A percentile compares a stretch with the other conserved stretches of the same genome.
phyloP scores from a whole-genome alignment of 2,888 invertebrate species.

The Ennomos erosarius region DNA sequence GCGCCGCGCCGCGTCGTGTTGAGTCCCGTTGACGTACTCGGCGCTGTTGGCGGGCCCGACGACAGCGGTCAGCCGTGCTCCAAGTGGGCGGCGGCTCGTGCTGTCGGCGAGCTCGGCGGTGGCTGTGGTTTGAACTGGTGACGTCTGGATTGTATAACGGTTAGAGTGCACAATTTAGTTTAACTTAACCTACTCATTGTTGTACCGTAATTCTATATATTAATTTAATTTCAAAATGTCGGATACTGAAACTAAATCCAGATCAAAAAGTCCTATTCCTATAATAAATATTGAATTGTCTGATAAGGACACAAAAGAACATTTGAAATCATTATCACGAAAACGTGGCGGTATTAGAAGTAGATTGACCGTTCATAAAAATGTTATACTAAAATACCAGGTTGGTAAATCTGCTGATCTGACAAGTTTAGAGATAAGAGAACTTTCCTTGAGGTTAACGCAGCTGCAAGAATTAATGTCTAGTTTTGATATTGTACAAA shows the following conservation, averaged over 20 bases:
- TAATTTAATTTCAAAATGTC: not conserved
- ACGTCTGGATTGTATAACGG: not conserved
- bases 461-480: conserved; percentile 3
- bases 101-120: not conserved
- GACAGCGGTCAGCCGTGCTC: no score
- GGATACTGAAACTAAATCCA: not conserved
- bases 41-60: no score
- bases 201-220: not conserved
- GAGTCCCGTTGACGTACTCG: no score
- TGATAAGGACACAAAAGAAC: not conserved
- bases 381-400: not conserved
- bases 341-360: not conserved
- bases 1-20: no score
- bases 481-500: conserved; percentile 2
- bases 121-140: not conserved
- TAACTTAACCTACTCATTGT: not conserved
- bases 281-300: not conserved
- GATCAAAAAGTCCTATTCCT: not conserved
- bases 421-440: not conserved
- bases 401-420: not conserved
- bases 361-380: not conserved
- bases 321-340: not conserved
- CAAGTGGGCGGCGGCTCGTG: not conserved
- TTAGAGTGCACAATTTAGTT: not conserved
- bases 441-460: not conserved